A percentile compares a stretch with the other conserved stretches of the same genome.
Evolutionary conservation across 2,113 vertebrate genomes (phyloP).

Genomic region (Bos javanicus): DNA sequence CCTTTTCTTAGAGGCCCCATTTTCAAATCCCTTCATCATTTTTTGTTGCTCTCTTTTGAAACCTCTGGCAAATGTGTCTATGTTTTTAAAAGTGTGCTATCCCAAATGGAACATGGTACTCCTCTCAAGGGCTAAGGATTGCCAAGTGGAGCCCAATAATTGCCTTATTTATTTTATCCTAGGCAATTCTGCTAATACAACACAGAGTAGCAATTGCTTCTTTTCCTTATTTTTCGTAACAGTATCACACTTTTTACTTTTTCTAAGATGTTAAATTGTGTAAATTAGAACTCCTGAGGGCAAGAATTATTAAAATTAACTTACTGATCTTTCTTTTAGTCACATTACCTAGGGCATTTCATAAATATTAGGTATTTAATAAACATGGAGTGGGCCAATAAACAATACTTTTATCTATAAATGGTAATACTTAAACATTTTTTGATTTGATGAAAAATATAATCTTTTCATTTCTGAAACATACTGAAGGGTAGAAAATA

Average conservation of each 20-base stretch:
- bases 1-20: slow-evolving; percentile 52
- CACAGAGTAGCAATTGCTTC: background rate
- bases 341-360: background rate
- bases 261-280: background rate
- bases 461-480: background rate
- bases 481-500: background rate
- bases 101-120: background rate
- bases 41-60: slow-evolving; percentile 63
- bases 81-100: slow-evolving; percentile 30
- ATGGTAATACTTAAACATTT: background rate
- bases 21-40: slow-evolving; percentile 51
- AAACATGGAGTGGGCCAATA: background rate
- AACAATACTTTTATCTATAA: background rate
- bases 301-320: background rate
- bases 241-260: background rate
- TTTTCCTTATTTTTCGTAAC: background rate
- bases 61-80: slow-evolving; percentile 36
- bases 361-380: background rate
- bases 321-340: background rate
- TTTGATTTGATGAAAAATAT: background rate
- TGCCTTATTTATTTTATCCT: slow-evolving; percentile 21
- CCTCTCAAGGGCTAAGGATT: background rate
- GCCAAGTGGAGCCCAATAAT: slow-evolving; percentile 23
- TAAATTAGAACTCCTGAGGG: background rate
- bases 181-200: slow-evolving; percentile 49